Evolutionary conservation across 2,113 vertebrate species (phyloP).

Genomic region (Indicator indicator): DNA sequence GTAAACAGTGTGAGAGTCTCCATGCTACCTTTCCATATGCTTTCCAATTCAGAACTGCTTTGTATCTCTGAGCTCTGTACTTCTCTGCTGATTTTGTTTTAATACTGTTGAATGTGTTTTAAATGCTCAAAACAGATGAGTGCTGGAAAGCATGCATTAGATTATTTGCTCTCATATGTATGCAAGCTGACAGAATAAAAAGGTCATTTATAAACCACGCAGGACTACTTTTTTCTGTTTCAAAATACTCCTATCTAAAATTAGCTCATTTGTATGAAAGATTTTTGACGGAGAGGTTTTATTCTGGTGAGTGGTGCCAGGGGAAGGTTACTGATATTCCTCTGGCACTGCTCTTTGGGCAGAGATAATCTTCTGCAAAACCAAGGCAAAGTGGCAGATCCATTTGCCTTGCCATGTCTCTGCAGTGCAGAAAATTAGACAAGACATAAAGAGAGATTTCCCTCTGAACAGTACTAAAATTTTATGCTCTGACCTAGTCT

Average conservation of each 20-base stretch:
- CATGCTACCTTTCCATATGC: not conserved
- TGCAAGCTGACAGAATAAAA: not conserved
- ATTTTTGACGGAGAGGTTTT: not conserved
- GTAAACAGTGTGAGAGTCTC: not conserved
- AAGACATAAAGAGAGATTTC: not conserved
- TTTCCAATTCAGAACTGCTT: not conserved
- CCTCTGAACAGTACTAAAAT: not conserved
- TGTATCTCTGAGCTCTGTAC: not conserved
- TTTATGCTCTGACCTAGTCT: not conserved
- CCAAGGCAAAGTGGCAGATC: not conserved
- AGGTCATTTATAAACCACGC: not conserved
- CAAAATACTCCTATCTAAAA: not conserved
- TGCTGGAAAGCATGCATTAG: not conserved
- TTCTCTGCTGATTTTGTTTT: not conserved
- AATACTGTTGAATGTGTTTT: not conserved
- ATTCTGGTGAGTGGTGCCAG: not conserved
- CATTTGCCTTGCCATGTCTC: not conserved
- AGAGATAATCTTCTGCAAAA: not conserved
- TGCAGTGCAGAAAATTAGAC: slow-evolving; percentile 16
- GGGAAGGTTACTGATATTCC: not conserved
- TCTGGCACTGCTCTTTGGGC: not conserved
- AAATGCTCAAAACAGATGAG: not conserved
- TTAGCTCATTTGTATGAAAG: not conserved
- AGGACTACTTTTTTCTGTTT: not conserved
- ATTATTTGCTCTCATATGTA: not conserved